Evolutionary conservation across 1,140 invertebrate species (phyloP).

Genomic region (Drosophila ficusphila): DNA sequence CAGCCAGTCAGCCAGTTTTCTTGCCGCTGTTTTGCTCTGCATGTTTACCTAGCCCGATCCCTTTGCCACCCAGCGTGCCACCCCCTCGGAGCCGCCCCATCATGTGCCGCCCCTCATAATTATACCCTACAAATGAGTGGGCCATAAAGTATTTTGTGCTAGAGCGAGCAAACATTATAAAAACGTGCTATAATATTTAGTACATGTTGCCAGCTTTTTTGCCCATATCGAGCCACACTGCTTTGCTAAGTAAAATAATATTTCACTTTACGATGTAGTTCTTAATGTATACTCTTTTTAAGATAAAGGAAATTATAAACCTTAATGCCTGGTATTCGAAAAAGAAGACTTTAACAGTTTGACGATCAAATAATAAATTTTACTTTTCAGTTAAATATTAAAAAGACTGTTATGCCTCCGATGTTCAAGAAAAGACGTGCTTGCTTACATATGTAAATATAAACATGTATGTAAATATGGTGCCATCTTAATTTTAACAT

Average conservation of each 20-base stretch:
- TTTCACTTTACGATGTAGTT: too few relatives aligned
- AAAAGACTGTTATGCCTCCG: too few relatives aligned
- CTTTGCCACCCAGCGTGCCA: neutral
- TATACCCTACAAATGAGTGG: constrained; percentile 29
- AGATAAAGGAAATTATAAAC: too few relatives aligned
- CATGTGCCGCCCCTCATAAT: constrained; percentile 30
- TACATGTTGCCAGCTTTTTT: neutral
- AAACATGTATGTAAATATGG: too few relatives aligned
- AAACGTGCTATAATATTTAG: constrained; percentile 14
- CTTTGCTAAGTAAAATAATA: neutral
- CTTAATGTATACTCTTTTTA: too few relatives aligned
- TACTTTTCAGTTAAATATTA: too few relatives aligned
- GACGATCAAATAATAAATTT: too few relatives aligned
- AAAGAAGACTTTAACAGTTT: too few relatives aligned
- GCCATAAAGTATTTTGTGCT: constrained; percentile 12
- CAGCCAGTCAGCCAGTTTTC: constrained; percentile 57
- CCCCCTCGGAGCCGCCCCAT: constrained; percentile 4
- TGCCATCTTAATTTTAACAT: too few relatives aligned
- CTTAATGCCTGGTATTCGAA: too few relatives aligned
- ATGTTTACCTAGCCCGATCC: constrained; percentile 62
- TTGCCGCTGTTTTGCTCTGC: constrained; percentile 44
- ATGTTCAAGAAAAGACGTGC: too few relatives aligned
- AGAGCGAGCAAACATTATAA: constrained; percentile 7
- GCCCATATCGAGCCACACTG: neutral
- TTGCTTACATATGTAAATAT: too few relatives aligned